These are phyloP conservation scores for Ephydatia muelleri DNA, from an alignment of 37 sponge, comb jelly and placozoan genomes.

Conservation along the genomic window DNA sequence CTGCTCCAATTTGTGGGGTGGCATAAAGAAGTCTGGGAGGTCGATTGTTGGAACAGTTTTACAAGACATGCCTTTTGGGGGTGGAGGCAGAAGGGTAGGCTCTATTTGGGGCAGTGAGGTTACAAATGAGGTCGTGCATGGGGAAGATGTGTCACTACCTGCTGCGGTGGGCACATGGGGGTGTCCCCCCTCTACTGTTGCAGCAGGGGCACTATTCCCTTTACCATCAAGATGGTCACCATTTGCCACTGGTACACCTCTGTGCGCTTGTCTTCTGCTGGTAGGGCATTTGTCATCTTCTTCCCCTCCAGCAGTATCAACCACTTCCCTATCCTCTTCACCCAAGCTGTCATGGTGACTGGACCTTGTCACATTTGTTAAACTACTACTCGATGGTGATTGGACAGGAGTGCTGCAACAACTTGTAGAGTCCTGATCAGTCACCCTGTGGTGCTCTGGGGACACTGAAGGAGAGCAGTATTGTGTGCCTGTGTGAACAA, in stretches of 20 bases:
- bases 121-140: conserved; percentile 4
- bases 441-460: not conserved
- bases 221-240: not conserved
- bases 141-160: not conserved
- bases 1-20: conserved; percentile 64
- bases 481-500: not conserved
- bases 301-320: not conserved
- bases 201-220: not conserved
- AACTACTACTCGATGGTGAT: not conserved
- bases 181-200: not conserved
- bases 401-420: not conserved
- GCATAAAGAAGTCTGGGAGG: conserved; percentile 76
- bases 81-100: not conserved
- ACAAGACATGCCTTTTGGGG: not conserved
- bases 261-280: not conserved
- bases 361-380: not conserved
- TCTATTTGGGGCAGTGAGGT: not conserved
- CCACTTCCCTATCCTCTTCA: not conserved
- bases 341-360: not conserved
- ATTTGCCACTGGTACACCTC: not conserved
- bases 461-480: not conserved
- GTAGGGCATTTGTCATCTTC: not conserved
- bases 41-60: not conserved
- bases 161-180: not conserved
- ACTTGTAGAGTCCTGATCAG: not conserved